These are phyloP conservation scores for Mastomys coucha DNA, from an alignment of 2,113 vertebrate species.

Conservation along the genomic window DNA sequence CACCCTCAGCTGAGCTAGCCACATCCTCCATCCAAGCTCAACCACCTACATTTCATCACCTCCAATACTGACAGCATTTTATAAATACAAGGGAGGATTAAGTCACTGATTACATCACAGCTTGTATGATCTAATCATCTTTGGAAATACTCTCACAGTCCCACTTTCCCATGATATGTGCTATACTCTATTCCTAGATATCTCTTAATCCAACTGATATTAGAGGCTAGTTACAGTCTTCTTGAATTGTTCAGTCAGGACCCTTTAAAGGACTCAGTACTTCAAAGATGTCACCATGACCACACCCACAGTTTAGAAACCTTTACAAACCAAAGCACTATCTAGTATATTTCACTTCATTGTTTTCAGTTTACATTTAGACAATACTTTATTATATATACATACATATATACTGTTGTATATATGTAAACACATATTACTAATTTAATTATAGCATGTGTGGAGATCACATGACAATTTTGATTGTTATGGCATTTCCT, in stretches of 20 bases:
- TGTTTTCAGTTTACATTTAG: neutral
- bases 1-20: no score
- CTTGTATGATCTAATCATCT: neutral
- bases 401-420: neutral
- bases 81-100: neutral
- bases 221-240: neutral
- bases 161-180: neutral
- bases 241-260: neutral
- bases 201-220: neutral
- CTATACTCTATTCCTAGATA: neutral
- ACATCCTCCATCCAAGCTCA: no score
- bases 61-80: neutral
- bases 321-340: fast-evolving
- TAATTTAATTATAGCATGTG: neutral
- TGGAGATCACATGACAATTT: neutral
- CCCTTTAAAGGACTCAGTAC: neutral
- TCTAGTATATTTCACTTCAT: neutral
- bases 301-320: neutral
- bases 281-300: neutral
- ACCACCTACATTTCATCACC: neutral
- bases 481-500: neutral
- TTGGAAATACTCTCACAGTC: neutral
- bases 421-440: neutral
- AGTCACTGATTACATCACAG: neutral
- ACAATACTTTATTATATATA: neutral